A percentile compares a stretch with the other conserved stretches of the same genome.
These are phyloP conservation scores for Caenorhabditis uteleia DNA, from an alignment of 2,888 invertebrate genomes.

Conservation along the genomic window DNA sequence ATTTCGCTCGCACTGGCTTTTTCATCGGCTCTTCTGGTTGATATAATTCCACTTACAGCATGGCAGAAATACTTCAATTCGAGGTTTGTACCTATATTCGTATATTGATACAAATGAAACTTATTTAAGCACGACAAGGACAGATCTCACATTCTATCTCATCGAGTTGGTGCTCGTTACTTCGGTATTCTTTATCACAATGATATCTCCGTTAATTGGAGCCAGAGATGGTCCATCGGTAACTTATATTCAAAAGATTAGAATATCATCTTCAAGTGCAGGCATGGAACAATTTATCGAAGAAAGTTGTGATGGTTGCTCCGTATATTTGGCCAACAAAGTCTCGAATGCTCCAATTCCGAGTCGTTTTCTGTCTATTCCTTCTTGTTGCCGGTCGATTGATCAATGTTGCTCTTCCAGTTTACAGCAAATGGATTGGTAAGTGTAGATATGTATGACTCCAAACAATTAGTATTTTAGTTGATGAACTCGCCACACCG, in stretches of 20 bases:
- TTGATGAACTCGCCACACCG: conserved; percentile 79
- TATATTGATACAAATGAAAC: neutral
- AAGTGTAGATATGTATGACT: conserved; percentile 67
- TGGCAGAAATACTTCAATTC: conserved; percentile 41
- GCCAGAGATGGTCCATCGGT: conserved; percentile 11
- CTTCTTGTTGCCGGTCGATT: conserved; percentile 82
- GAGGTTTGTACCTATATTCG: neutral
- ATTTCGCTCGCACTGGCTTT: conserved; percentile 41
- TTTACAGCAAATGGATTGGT: conserved; percentile 91
- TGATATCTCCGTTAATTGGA: conserved; percentile 15
- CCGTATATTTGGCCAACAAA: conserved; percentile 92
- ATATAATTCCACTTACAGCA: conserved; percentile 40
- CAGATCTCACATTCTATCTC: conserved; percentile 47
- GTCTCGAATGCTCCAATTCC: conserved; percentile 77
- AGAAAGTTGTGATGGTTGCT: conserved; percentile 54
- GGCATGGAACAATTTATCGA: conserved; percentile 57
- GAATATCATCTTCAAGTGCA: neutral
- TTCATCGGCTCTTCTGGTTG: conserved; percentile 28
- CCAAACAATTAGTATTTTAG: conserved; percentile 74
- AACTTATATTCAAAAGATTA: conserved; percentile 2
- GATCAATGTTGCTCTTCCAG: conserved; percentile 88
- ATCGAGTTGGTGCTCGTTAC: conserved; percentile 37
- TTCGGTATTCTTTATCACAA: conserved; percentile 27
- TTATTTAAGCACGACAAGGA: conserved; percentile 5
- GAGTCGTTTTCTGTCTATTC: conserved; percentile 83